A percentile compares a stretch with the other conserved stretches of the same genome.
Conservation (phyloP, 2,113 vertebrate species). For the Podarcis raffonei region DNA sequence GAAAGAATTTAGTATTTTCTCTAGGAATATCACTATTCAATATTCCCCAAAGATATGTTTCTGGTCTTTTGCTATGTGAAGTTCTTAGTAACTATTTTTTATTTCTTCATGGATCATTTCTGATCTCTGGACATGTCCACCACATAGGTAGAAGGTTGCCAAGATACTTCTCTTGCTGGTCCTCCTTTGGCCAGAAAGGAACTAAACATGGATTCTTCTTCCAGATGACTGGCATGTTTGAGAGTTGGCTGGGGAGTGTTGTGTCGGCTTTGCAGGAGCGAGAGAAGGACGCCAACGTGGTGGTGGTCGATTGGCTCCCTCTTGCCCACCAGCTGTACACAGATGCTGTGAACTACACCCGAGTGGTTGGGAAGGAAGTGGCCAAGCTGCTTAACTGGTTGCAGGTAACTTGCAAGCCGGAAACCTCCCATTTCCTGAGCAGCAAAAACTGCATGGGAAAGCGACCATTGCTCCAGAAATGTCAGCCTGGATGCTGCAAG, state of each 20-base stretch:
- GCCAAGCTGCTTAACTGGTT: slow-evolving; percentile 89
- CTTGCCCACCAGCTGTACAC: slow-evolving; percentile 91
- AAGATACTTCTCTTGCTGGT: too few species aligned
- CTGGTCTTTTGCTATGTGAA: too few species aligned
- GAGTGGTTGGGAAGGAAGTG: slow-evolving; percentile 79
- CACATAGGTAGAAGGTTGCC: too few species aligned
- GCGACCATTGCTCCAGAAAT: fast-evolving
- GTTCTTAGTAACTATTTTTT: too few species aligned
- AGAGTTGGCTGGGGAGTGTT: slow-evolving; percentile 88
- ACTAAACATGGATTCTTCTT: not conserved
- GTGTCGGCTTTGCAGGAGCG: slow-evolving; percentile 83
- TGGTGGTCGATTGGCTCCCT: slow-evolving; percentile 90
- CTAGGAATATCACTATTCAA: too few species aligned
- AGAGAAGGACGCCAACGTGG: slow-evolving; percentile 86
- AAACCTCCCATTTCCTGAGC: fast-evolving
- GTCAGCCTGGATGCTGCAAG: not conserved
- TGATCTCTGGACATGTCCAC: too few species aligned
- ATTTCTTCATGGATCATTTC: too few species aligned
- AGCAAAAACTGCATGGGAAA: slow-evolving; percentile 20
- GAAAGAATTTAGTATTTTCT: too few species aligned
- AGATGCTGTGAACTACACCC: slow-evolving; percentile 86
- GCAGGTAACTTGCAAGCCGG: slow-evolving; percentile 72
- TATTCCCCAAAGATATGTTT: too few species aligned
- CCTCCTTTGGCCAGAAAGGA: fast-evolving
- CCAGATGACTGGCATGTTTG: slow-evolving; percentile 90